A percentile compares a stretch with the other conserved stretches of the same genome.
phyloP scores from a whole-genome alignment of 2,113 vertebrate species.

The Sylvilagus bachmani region DNA sequence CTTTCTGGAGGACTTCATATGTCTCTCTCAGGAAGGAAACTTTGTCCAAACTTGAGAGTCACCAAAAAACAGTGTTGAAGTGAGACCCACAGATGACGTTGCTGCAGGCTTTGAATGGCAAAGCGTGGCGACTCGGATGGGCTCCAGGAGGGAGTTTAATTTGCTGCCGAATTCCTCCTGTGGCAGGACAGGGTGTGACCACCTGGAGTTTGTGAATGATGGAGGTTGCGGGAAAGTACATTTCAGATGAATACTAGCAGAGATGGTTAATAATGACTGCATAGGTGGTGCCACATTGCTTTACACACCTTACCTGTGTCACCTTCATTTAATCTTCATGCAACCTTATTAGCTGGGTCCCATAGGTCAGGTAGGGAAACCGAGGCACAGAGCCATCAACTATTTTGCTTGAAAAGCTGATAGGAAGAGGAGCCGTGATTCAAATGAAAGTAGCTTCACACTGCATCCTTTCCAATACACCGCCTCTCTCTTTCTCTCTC shows the following conservation, averaged over 20 bases:
- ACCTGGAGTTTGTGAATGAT: neutral
- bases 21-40: neutral
- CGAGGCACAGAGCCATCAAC: neutral
- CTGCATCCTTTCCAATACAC: accelerated
- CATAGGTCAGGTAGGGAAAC: neutral
- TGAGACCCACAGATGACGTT: neutral
- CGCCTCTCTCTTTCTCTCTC: no score
- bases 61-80: neutral
- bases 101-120: neutral
- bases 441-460: neutral
- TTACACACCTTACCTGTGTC: neutral
- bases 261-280: no score
- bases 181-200: neutral
- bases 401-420: neutral
- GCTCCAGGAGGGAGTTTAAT: neutral
- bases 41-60: neutral
- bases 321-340: neutral
- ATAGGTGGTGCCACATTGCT: neutral
- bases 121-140: neutral
- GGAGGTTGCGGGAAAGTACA: neutral
- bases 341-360: neutral
- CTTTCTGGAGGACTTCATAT: no score
- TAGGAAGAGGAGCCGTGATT: neutral
- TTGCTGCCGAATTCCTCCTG: neutral
- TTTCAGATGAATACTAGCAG: neutral